Evolutionary conservation across 2,888 invertebrate genomes (phyloP).

Genomic region (Mimachlamys varia): DNA sequence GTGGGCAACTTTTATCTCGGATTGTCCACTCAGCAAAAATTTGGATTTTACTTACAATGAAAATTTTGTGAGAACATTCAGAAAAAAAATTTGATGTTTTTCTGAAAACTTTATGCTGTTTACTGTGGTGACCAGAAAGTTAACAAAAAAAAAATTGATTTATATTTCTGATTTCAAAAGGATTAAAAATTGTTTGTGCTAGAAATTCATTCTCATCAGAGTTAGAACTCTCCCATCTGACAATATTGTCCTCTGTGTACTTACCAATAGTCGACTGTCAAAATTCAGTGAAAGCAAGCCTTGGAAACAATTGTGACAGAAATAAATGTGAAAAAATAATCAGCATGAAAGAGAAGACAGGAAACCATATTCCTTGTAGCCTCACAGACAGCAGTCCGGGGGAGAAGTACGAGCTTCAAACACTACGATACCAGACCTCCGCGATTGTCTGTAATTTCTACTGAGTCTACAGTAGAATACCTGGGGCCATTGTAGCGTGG

Average conservation of each 20-base stretch:
- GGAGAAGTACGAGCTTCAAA: too few species aligned
- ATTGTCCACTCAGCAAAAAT: neutral
- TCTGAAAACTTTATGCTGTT: neutral
- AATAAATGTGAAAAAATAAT: neutral
- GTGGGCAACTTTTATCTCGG: neutral
- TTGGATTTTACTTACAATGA: too few species aligned
- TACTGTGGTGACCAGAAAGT: too few species aligned
- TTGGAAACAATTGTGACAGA: neutral
- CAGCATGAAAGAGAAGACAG: neutral
- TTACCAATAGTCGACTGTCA: too few species aligned
- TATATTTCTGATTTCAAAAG: too few species aligned
- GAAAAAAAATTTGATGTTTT: neutral
- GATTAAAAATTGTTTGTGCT: too few species aligned
- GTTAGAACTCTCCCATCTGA: neutral
- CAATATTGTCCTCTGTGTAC: neutral
- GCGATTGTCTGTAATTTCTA: too few species aligned
- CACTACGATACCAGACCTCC: too few species aligned
- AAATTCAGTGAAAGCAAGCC: neutral
- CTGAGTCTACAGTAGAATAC: too few species aligned
- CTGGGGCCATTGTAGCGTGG: neutral
- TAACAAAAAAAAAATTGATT: too few species aligned
- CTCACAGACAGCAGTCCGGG: neutral
- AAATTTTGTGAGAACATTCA: neutral
- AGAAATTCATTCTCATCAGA: too few species aligned
- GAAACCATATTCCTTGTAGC: neutral